Base-by-base conservation (phyloP, 2,113 vertebrate genomes). In the Cettia cetti region DNA sequence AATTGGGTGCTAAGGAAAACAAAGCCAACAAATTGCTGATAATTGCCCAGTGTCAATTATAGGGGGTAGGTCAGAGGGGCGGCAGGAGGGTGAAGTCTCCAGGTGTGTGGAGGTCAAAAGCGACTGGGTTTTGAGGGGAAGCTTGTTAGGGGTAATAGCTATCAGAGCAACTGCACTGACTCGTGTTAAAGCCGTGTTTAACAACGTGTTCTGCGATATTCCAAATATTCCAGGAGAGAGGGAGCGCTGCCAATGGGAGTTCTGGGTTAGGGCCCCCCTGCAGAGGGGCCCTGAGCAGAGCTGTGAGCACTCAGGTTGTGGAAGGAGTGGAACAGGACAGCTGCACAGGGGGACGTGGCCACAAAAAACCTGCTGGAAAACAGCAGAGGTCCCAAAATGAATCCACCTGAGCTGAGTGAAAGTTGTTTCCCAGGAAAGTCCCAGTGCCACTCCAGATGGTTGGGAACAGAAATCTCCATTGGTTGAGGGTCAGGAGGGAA, bases 1-100 rank as follows among this genome's bases (percentile, higher is more conserved):
- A 98, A 98, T 98, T 98, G 98, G 91, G 97, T 97, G 96, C 97
- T 96, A 98, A 98, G 97, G 98, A 96, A 99, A 99, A 99, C 98
- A 98, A 98, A 98, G 85, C 64, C 97, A 94, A 98, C 97, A 98
- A 99, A 99, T 99, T 99, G 98, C 96, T 82, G 97, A 98, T 99
- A 99, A 99, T 98, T 99, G 98, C 96, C 61, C 96, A 82, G 96
- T 97, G 97, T 97, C 98, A 97, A 95, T 97, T 96, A n/a, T 82
- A 64, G 96, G 97, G 97, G 91, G 33, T 35, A 95, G 98, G 98
- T 98, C 92, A 97, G 88, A 97, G 98, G 98, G 97, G 91, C 85
- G 20, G 33, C 77, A 21, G 64, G 66, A 60, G 56, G 97, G 94
- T 97, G 97, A 98, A 97, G 87, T 94, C 97, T 95, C 98, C 98